These are phyloP conservation scores for Suillia variegata DNA, from an alignment of 2,888 invertebrate genomes.

Conservation along the genomic window DNA sequence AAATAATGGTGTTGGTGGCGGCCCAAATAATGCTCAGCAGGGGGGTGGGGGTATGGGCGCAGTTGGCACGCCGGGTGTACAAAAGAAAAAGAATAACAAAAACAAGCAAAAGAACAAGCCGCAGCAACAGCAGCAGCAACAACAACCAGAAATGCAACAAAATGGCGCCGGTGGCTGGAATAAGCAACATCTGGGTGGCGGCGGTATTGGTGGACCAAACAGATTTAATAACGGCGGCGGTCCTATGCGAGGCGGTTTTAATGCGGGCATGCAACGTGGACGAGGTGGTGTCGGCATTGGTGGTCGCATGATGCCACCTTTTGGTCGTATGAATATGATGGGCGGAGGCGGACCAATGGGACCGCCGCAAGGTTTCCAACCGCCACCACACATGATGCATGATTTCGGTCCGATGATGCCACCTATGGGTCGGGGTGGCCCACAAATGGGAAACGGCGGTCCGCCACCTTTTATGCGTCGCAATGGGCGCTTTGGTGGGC, in stretches of 20 bases:
- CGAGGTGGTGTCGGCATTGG: constrained; percentile 28
- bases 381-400: constrained; percentile 37
- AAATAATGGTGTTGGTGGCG: constrained; percentile 27
- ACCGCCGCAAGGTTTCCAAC: constrained; percentile 40
- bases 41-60: constrained; percentile 22
- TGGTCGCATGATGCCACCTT: constrained; percentile 42
- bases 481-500: constrained; percentile 44
- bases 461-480: constrained; percentile 48
- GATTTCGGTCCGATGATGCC: constrained; percentile 40
- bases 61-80: not conserved
- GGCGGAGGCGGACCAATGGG: constrained; percentile 28
- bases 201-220: too few relatives aligned
- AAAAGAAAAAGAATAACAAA: constrained; percentile 25
- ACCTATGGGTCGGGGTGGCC: constrained; percentile 32
- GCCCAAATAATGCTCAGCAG: constrained; percentile 9
- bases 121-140: constrained; percentile 12
- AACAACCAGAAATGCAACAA: constrained; percentile 25
- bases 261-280: constrained; percentile 15
- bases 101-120: constrained; percentile 20
- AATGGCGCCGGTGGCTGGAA: constrained; percentile 38
- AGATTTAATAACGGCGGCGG: constrained; percentile 37
- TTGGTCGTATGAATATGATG: constrained; percentile 41
- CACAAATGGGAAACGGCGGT: not conserved
- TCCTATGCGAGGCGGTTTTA: constrained; percentile 29
- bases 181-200: constrained; percentile 25